Conservation (phyloP, 37 sponge, comb jelly and placozoan genomes). For the Amphimedon queenslandica region DNA sequence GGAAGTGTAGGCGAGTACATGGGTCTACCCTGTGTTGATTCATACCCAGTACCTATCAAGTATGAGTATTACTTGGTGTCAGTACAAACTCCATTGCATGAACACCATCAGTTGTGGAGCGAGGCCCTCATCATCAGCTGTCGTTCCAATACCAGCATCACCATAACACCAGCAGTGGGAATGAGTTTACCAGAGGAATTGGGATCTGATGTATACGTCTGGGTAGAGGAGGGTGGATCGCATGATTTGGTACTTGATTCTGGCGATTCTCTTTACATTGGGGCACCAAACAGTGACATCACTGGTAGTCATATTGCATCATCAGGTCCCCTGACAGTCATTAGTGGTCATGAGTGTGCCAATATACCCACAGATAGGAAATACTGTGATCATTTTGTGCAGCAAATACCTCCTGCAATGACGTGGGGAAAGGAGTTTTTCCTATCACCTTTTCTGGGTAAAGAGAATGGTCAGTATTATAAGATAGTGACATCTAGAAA, state of each 20-base stretch:
- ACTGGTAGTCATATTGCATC: not conserved
- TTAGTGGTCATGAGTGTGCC: not conserved
- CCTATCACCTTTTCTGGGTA: not conserved
- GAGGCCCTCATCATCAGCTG: not conserved
- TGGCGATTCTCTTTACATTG: not conserved
- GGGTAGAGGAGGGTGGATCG: not conserved
- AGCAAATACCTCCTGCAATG: not conserved
- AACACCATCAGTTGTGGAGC: not conserved
- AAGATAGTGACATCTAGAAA: not conserved
- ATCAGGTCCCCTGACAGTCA: not conserved
- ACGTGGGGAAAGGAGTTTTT: not conserved
- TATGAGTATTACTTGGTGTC: not conserved
- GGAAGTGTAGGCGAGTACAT: not conserved
- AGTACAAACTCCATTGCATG: not conserved
- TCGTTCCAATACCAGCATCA: not conserved
- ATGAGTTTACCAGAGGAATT: not conserved
- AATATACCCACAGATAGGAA: not conserved
- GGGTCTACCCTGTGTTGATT: not conserved
- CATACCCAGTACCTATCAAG: not conserved
- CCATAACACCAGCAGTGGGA: not conserved
- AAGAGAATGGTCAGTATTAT: not conserved
- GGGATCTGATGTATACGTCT: not conserved
- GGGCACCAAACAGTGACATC: not conserved
- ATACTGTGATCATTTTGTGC: not conserved
- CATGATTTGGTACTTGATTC: not conserved